Evolutionary conservation across 2,113 vertebrate genomes (phyloP).

Genomic region (Heterotis niloticus): DNA sequence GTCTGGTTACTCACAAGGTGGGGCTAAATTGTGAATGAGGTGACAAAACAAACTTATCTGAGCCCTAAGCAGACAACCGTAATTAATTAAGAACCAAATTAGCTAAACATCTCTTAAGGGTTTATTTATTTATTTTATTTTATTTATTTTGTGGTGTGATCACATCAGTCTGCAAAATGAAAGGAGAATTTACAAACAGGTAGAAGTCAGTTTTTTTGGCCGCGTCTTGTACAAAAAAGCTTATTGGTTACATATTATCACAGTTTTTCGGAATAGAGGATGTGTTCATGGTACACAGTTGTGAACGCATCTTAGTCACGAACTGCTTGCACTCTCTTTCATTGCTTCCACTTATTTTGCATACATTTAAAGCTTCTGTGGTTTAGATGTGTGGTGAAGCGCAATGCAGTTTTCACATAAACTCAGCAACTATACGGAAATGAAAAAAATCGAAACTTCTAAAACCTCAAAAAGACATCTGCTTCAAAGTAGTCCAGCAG

Average conservation of each 20-base stretch:
- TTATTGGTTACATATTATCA: neutral
- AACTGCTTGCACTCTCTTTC: neutral
- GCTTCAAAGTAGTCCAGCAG: neutral
- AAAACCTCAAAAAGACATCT: constrained; percentile 10
- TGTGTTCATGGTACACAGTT: constrained; percentile 2
- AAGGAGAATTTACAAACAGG: neutral
- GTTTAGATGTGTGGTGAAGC: neutral
- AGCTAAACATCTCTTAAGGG: too few species aligned
- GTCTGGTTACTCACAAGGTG: neutral
- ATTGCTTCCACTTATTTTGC: neutral
- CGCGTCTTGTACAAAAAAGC: neutral
- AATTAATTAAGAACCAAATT: too few species aligned
- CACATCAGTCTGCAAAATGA: neutral
- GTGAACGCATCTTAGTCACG: neutral
- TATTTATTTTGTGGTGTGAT: neutral
- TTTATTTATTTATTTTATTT: neutral
- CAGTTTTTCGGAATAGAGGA: neutral
- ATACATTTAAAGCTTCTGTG: neutral
- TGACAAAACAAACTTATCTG: neutral
- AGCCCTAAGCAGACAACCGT: too few species aligned
- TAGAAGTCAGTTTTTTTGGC: neutral
- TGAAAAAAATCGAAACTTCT: neutral
- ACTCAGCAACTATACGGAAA: neutral
- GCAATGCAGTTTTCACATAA: neutral
- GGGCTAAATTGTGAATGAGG: neutral